A percentile compares a stretch with the other conserved stretches of the same genome.
Evolutionary conservation across 2,113 vertebrate species (phyloP).

Genomic region (Solenodon paradoxus): DNA sequence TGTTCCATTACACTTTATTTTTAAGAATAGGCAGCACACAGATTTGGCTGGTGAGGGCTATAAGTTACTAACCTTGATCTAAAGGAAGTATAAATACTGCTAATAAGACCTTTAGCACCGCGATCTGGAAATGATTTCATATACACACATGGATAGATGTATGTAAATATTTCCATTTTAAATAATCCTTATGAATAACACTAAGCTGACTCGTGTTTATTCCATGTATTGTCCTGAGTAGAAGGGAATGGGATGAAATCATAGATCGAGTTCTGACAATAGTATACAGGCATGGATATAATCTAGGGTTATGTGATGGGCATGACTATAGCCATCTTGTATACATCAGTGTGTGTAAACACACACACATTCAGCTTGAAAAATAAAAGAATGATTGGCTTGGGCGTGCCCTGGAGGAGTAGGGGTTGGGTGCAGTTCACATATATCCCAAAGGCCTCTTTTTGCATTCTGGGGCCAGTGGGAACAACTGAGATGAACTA

Average conservation of each 20-base stretch:
- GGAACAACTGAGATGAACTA: too few relatives aligned
- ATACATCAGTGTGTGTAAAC: background rate
- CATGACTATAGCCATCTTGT: background rate
- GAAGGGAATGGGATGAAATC: background rate
- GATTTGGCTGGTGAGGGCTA: background rate
- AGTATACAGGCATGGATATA: background rate
- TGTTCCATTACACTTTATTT: background rate
- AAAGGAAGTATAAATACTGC: background rate
- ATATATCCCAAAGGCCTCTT: too few relatives aligned
- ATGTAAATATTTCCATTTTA: background rate
- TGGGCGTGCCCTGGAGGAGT: too few relatives aligned
- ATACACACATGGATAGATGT: background rate
- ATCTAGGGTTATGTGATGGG: background rate
- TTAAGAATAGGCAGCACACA: background rate
- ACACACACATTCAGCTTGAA: background rate
- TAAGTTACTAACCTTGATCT: background rate
- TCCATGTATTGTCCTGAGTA: background rate
- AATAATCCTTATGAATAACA: background rate
- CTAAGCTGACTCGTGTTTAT: background rate
- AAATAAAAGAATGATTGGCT: background rate
- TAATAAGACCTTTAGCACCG: background rate
- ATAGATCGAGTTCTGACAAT: background rate
- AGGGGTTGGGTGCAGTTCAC: too few relatives aligned
- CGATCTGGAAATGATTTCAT: background rate
- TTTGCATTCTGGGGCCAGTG: too few relatives aligned